Evolutionary conservation across 2,113 vertebrate species (phyloP), one percentile per base, ranked within the genome.

Genomic region (Entosphenus tridentatus): DNA sequence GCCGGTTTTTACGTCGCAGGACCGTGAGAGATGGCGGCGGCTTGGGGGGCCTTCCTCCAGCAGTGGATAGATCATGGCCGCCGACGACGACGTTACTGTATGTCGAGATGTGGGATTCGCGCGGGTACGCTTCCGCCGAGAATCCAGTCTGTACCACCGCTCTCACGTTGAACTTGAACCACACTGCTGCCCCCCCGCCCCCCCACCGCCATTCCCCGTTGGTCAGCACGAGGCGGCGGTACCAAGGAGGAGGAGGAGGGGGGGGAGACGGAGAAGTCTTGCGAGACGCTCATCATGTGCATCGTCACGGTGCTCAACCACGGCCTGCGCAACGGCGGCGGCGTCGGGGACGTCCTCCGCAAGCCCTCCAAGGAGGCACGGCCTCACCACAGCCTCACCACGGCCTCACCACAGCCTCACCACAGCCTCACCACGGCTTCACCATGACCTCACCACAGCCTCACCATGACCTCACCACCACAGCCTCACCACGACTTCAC

Each of bases 341-440:
- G 84, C 0, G 84, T 85, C 57, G 84, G 83, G 0, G 83, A 86
- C 74, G 82, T 86, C 56, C 80, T 86, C 72, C 77, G 84, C 69
- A 85, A 85, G 74, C 84, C 84, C 1, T 86, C 84, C 3, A 86
- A 86, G 76, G 83, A 86, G 0, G 84, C 85, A 77, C 82, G 83
- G 68, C 39, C 39, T 39, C 39, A 39, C 39, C 39, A 39, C 21
- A 5, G 21, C 21, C 21, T 39, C 21, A 39, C 21, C 21, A 39
- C 3, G 21, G 3, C 21, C 4, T 39, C 21, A 39, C 21, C 21
- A 39, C 3, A 3, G 3, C 21, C 21, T 39, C 21, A 39, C 21
- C 21, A 39, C 21, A 5, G 21, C 21, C 21, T 39, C 21, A 39
- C 21, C 21, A 39, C 17, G 57, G 21, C 56, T 11, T 17, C 11